Evolutionary conservation across 2,888 invertebrate genomes (phyloP), one percentile per base, ranked within the genome.

Genomic region (Drosophila ustulata): DNA sequence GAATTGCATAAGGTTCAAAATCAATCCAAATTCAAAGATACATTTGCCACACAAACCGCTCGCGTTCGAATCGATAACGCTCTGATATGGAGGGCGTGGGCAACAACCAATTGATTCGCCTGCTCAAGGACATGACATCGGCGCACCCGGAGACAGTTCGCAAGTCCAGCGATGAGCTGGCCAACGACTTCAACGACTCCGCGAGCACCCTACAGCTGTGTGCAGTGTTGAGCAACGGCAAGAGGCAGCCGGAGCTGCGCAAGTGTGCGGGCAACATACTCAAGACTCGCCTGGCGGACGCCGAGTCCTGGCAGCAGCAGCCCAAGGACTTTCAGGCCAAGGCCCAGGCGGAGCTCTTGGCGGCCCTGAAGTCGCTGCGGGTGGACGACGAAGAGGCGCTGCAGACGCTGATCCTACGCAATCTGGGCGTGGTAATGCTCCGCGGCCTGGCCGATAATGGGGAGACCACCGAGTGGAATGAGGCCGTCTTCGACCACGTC

Each of bases 121-220:
- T 73, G 18, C 39, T 73, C 8, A 45, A 41, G 9, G 52, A 57
- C 41, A 57, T 65, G 53, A n/a, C 52, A 4, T 72, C 73, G 2
- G 7, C 45, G 6, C 55, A 53, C 8, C 28, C 43, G 3, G 56
- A 66, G 3, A 43, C 37, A 2, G 43, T 52, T 6, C 30, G 26
- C 3, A 47, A 56, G 2, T 47, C 61, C 25, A 8, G 0, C 3
- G 68, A 68, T 13, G 39, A 56, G 37, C 13, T 74, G 6, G 8
- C 7, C 3, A 23, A 1, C 0, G 11, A n/a, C 0, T 68, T 34
- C 53, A 13, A 4, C 7, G 73, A 74, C n/a, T 9, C 23, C 1
- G 43, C 50, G 0, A 53, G 46, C 26, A 56, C 45, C 1, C 1
- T 61, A 2, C 26, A 50, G 0, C 13, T 74, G 11, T 64, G 68